Base-by-base conservation (phyloP, 1,140 invertebrate species). In the Galleria mellonella region DNA sequence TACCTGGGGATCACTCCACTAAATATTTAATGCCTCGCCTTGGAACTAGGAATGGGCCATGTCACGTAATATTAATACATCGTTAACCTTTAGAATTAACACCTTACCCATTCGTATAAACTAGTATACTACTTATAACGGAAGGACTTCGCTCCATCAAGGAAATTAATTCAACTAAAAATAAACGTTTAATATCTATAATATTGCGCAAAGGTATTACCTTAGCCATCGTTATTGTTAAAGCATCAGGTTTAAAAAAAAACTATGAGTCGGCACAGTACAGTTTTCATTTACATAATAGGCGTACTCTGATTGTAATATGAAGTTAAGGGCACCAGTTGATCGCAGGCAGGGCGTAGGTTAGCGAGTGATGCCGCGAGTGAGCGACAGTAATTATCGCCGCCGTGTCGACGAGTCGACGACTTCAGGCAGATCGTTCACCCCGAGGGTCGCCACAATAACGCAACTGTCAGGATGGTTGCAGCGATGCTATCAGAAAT, bases 361-460 rank as follows among this genome's bases (percentile, higher is more conserved):
- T 35, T 23, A 23, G 56, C 53, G 64, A 60, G 72, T 64, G 63
- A 60, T 61, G 62, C 57, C 60, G 58, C 14, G 17, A 55, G 50
- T 51, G 56, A 62, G 68, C 65, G 75, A 72, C 69, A 71, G 71
- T 77, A 81, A 81, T 81, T 81, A 81, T 76, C 71, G 62, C 57
- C 51, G 52, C 17, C 47, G 65, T 73, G 75, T 76, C 75, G 72
- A 61, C 72, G 72, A 79, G 72, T 79, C 71, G 17, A 23, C 17
- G 17, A 23, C 17, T 23, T 23, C 17, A 52, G 56, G 50, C 61
- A 62, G 72, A 74, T 54, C 75, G 62, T 79, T 79, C 71, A 79
- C 75, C 75, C 75, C 70, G 66, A 60, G 68, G 67, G 56, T 62
- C 66, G 67, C 12, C 60, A 65, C 59, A 72, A 62, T 70, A 23